Conservation (phyloP, 2,113 vertebrate genomes). For the Serinus canaria region DNA sequence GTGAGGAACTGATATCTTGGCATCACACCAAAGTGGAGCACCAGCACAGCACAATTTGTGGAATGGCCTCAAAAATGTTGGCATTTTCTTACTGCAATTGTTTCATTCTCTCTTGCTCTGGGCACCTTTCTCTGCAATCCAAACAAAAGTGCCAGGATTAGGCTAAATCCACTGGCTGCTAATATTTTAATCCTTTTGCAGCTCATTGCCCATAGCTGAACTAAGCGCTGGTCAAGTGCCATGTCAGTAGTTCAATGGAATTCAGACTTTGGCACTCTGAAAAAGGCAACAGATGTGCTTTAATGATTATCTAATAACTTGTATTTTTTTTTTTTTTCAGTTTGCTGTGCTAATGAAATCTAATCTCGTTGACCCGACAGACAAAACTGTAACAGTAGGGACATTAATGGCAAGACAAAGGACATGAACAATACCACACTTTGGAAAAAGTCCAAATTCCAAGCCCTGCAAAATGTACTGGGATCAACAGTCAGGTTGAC, state of each 20-base stretch:
- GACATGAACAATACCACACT: not conserved
- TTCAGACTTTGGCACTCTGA: constrained; percentile 63
- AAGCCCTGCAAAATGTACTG: not conserved
- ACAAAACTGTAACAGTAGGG: constrained; percentile 22
- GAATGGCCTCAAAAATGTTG: not conserved
- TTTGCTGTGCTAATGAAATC: constrained; percentile 55
- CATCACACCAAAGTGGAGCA: not conserved
- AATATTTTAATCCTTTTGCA: constrained; percentile 63
- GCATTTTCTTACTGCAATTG: constrained; percentile 44
- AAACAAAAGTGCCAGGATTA: constrained; percentile 43
- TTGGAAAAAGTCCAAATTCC: not conserved
- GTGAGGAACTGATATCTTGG: not conserved
- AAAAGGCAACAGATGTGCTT: constrained; percentile 59
- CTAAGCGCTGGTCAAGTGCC: constrained; percentile 58
- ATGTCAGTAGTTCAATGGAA: constrained; percentile 60
- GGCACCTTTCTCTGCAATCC: constrained; percentile 13
- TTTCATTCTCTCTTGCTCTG: constrained; percentile 16
- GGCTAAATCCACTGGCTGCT: not conserved
- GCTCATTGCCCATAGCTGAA: constrained; percentile 61
- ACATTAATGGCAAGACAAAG: constrained; percentile 50
- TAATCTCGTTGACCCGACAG: constrained; percentile 47
- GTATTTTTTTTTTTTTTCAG: not conserved
- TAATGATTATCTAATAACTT: constrained; percentile 62
- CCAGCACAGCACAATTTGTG: not conserved
- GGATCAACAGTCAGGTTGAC: not conserved